Conservation (phyloP, 2,888 invertebrate species). For the Pseudococcus longispinus region DNA sequence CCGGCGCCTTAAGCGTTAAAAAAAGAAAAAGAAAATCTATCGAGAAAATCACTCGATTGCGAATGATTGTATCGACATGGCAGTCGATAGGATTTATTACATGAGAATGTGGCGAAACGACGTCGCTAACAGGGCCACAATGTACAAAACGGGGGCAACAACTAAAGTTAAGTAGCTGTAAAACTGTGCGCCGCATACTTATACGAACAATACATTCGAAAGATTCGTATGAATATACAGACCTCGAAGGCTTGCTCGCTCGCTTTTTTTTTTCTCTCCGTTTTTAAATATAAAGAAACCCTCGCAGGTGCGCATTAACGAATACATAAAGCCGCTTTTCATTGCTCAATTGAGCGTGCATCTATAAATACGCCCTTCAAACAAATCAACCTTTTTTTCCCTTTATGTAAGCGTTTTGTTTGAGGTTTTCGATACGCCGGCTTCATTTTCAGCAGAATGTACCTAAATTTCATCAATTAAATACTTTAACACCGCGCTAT, state of each 20-base stretch:
- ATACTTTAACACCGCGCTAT: neutral
- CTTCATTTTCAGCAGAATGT: neutral
- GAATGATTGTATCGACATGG: constrained; percentile 1
- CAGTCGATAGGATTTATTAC: constrained; percentile 29
- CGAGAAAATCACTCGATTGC: neutral
- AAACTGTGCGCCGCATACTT: neutral
- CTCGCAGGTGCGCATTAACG: constrained; percentile 49
- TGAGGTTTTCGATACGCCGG: constrained; percentile 30
- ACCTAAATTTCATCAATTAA: constrained; percentile 18
- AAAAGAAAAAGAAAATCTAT: neutral
- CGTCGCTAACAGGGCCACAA: neutral
- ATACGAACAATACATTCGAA: constrained; percentile 33
- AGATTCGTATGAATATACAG: constrained; percentile 29
- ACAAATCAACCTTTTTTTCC: constrained; percentile 45
- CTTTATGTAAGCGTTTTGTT: constrained; percentile 41
- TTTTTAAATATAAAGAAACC: constrained; percentile 46
- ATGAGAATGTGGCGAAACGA: constrained; percentile 5
- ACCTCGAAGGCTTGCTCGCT: constrained; percentile 1
- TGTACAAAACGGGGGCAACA: neutral
- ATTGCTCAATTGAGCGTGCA: constrained; percentile 50
- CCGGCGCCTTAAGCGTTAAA: neutral
- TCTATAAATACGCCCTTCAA: constrained; percentile 49
- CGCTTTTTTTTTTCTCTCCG: neutral
- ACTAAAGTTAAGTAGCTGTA: constrained; percentile 42
- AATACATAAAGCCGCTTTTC: constrained; percentile 44